Conservation (phyloP, 2,797 vertebrate species). For the Muscicapa striata region DNA sequence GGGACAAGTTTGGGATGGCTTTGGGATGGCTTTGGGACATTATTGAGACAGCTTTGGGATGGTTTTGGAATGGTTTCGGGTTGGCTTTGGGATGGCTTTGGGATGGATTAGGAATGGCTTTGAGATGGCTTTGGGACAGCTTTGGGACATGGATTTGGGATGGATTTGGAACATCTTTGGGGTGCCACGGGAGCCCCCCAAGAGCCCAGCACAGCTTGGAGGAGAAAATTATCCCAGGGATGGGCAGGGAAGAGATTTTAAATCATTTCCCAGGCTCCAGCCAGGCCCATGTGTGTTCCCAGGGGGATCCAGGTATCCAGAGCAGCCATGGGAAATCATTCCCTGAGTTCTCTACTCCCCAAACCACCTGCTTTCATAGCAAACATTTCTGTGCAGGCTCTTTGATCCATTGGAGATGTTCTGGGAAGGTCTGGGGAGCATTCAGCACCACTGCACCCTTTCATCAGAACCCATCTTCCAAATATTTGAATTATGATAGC, state of each 20-base stretch:
- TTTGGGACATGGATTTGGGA: background rate
- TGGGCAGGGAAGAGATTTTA: background rate
- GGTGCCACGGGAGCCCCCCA: background rate
- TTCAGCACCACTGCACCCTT: slow-evolving; percentile 5
- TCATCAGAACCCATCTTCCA: slow-evolving; percentile 53
- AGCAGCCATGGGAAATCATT: accelerated
- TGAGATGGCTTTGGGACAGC: no score
- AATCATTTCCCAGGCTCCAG: background rate
- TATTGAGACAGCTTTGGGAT: background rate
- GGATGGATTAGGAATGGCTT: no score
- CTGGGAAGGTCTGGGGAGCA: slow-evolving; percentile 5
- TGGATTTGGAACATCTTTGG: no score
- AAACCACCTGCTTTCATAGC: background rate
- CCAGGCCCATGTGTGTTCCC: background rate
- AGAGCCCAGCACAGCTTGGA: background rate
- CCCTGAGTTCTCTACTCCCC: slow-evolving; percentile 48
- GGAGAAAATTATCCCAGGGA: background rate
- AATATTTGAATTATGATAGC: slow-evolving; percentile 53
- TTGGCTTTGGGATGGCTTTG: no score
- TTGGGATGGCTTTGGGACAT: background rate
- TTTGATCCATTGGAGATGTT: slow-evolving; percentile 37
- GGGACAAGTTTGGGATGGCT: no score
- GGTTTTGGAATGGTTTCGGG: no score
- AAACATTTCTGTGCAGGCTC: background rate
- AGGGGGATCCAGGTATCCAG: accelerated